Evolutionary conservation across 2,888 invertebrate species (phyloP).

Genomic region (Protonemura montana): DNA sequence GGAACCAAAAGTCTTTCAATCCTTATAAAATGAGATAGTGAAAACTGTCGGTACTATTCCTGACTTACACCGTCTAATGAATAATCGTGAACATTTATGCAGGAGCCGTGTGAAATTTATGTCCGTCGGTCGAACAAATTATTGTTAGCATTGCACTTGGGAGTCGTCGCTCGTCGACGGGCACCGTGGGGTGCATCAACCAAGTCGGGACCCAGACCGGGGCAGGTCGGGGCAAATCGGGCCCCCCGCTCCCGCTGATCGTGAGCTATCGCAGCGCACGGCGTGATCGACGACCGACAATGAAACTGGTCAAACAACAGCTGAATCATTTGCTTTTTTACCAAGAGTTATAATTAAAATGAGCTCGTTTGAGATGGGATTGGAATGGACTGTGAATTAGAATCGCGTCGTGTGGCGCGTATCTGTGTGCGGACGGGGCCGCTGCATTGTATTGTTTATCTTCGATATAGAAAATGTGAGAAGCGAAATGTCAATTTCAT

Average conservation of each 20-base stretch:
- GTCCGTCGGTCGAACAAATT: constrained; percentile 32
- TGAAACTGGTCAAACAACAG: constrained; percentile 25
- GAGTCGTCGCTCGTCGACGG: neutral
- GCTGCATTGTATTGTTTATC: neutral
- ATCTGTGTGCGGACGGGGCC: too few species aligned
- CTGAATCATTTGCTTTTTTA: constrained; percentile 15
- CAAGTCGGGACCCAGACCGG: neutral
- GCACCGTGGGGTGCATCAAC: neutral
- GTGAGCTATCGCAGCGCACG: neutral
- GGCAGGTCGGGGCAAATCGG: neutral
- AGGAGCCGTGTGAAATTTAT: constrained; percentile 38
- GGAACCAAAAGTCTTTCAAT: too few species aligned
- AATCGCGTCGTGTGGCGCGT: neutral
- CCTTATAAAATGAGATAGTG: too few species aligned
- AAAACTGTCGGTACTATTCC: neutral
- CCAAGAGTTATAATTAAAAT: neutral
- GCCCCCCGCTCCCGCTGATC: neutral
- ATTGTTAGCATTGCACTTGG: constrained; percentile 22
- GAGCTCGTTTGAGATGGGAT: neutral
- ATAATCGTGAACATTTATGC: constrained; percentile 30
- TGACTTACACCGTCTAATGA: neutral
- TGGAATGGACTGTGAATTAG: neutral
- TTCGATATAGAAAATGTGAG: too few species aligned
- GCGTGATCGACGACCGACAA: neutral
- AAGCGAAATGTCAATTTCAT: too few species aligned